phyloP scores from a whole-genome alignment of 1,140 invertebrate species.

The Drosophila lowei region DNA sequence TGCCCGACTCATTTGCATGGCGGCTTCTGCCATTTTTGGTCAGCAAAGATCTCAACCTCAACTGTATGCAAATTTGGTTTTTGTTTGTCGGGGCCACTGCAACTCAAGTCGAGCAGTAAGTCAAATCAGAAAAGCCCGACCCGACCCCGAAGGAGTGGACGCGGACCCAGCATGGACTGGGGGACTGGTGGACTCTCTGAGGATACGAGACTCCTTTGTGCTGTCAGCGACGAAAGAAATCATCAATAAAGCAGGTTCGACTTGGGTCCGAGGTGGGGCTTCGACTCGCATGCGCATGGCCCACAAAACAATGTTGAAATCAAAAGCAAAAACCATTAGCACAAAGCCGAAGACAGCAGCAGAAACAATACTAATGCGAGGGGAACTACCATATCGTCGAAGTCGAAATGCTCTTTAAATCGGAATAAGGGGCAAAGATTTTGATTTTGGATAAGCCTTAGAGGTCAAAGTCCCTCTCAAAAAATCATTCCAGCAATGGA shows the following conservation, averaged over 20 bases:
- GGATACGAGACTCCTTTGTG: conserved; percentile 69
- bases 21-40: conserved; percentile 73
- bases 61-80: conserved; percentile 74
- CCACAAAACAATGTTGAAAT: conserved; percentile 74
- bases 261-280: conserved; percentile 3
- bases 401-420: conserved; percentile 3
- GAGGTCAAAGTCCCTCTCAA: no score
- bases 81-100: conserved; percentile 52
- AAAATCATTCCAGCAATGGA: not conserved
- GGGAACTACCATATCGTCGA: not conserved
- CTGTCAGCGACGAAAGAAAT: conserved; percentile 71
- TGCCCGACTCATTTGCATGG: conserved; percentile 66
- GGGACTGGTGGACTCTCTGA: not conserved
- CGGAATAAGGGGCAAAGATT: no score
- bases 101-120: conserved; percentile 78
- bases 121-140: conserved; percentile 60
- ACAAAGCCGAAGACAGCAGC: conserved; percentile 60
- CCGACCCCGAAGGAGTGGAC: conserved; percentile 29
- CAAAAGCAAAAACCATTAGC: conserved; percentile 75
- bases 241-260: conserved; percentile 71
- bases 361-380: conserved; percentile 37
- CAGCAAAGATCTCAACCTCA: conserved; percentile 53
- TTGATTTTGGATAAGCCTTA: not conserved
- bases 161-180: not conserved
- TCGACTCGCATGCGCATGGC: conserved; percentile 25